phyloP scores from a whole-genome alignment of 1,140 invertebrate genomes.

The Drosophila varians region DNA sequence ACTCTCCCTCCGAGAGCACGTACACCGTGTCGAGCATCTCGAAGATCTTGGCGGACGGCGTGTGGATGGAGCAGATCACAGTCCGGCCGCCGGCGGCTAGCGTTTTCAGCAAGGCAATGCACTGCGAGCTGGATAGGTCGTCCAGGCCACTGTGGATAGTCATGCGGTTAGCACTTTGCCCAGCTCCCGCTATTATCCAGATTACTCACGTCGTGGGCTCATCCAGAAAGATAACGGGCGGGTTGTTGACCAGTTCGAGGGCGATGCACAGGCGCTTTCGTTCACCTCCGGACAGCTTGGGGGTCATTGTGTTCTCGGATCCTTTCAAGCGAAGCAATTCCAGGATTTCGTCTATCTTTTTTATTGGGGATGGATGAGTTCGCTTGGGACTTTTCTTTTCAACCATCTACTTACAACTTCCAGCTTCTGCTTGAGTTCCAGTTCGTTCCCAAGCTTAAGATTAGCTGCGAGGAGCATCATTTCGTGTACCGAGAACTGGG shows the following conservation, averaged over 20 bases:
- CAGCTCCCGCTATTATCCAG: background rate
- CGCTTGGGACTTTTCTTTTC: no score
- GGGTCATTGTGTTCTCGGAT: conserved; percentile 88
- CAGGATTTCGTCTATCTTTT: conserved; percentile 88
- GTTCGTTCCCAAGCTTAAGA: conserved; percentile 90
- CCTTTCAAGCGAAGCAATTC: conserved; percentile 87
- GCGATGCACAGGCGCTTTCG: conserved; percentile 96
- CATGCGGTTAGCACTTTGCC: background rate
- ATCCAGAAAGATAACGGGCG: conserved; percentile 94
- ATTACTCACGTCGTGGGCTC: conserved; percentile 91
- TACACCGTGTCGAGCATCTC: conserved; percentile 91
- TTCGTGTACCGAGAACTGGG: conserved; percentile 93
- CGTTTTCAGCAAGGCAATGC: conserved; percentile 89
- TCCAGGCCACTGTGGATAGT: conserved; percentile 86
- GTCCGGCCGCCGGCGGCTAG: conserved; percentile 92
- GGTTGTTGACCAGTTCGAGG: conserved; percentile 96
- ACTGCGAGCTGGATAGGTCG: conserved; percentile 90
- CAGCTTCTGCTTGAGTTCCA: conserved; percentile 87
- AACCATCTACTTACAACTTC: conserved; percentile 88
- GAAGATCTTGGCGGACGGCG: conserved; percentile 92
- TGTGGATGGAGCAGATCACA: conserved; percentile 96
- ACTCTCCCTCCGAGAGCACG: conserved; percentile 89
- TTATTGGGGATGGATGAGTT: background rate
- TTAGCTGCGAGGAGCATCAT: conserved; percentile 94
- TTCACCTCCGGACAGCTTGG: conserved; percentile 94